Evolutionary conservation across 2,888 invertebrate species (phyloP).

Genomic region (Pseudococcus viburni): DNA sequence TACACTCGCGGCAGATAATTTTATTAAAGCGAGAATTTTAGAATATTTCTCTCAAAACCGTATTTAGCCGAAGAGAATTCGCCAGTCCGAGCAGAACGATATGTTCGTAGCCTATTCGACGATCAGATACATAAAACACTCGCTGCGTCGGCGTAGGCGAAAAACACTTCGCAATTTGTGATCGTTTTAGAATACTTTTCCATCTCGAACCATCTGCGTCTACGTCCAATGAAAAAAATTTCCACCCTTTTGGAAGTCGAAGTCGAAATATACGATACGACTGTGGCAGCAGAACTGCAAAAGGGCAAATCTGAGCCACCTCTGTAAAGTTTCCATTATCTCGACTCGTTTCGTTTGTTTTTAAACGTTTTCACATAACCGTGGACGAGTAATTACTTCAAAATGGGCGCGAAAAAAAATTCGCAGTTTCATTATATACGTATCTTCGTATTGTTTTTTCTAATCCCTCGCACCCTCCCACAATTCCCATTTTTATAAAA

Average conservation of each 20-base stretch:
- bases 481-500: background rate
- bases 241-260: background rate
- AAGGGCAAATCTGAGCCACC: background rate
- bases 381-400: background rate
- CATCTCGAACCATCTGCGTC: background rate
- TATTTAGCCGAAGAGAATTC: background rate
- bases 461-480: background rate
- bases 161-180: background rate
- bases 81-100: background rate
- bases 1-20: background rate
- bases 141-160: background rate
- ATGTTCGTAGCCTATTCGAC: background rate
- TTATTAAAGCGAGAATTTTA: background rate
- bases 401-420: background rate
- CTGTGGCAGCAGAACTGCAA: background rate
- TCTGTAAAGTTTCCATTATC: background rate
- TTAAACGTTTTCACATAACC: constrained; percentile 7
- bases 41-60: background rate
- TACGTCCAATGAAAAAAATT: constrained; percentile 13
- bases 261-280: background rate
- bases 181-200: constrained; percentile 17
- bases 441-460: background rate
- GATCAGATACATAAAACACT: too few relatives aligned
- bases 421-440: background rate
- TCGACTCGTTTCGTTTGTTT: background rate